Conservation (phyloP, 2,113 vertebrate species). For the Pollimyrus isidori region DNA sequence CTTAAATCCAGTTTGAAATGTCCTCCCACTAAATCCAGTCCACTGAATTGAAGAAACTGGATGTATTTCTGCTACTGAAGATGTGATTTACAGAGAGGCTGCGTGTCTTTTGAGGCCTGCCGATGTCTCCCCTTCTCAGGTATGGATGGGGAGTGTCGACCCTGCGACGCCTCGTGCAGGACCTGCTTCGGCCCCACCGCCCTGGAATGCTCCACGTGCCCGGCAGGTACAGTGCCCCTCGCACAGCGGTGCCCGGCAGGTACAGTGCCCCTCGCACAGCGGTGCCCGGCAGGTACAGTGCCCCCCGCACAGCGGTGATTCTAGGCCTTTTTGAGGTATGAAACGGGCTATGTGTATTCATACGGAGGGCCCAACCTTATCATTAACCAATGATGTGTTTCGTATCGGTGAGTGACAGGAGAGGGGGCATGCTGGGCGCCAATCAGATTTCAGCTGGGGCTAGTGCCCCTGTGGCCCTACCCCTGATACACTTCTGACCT, state of each 20-base stretch:
- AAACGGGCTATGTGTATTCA: neutral
- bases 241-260: too few relatives aligned
- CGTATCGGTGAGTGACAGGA: neutral
- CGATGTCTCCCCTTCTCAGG: constrained; percentile 33
- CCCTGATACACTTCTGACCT: neutral
- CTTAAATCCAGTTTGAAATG: too few relatives aligned
- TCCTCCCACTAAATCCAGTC: too few relatives aligned
- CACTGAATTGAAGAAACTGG: neutral
- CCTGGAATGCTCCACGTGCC: constrained; percentile 56
- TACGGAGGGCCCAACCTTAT: neutral
- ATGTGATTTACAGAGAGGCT: neutral
- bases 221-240: too few relatives aligned
- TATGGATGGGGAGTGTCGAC: constrained; percentile 37
- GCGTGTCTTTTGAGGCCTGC: neutral
- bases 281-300: constrained; percentile 49
- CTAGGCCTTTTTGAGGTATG: neutral
- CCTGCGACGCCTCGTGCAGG: constrained; percentile 48
- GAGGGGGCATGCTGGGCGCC: neutral
- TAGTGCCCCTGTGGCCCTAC: neutral
- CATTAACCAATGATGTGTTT: neutral
- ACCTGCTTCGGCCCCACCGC: constrained; percentile 58
- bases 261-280: constrained; percentile 23
- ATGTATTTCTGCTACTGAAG: neutral
- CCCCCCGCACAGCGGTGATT: neutral
- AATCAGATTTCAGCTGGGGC: neutral